These are phyloP conservation scores for Athripsodes cinereus DNA, from an alignment of 2,888 invertebrate species.

Conservation along the genomic window DNA sequence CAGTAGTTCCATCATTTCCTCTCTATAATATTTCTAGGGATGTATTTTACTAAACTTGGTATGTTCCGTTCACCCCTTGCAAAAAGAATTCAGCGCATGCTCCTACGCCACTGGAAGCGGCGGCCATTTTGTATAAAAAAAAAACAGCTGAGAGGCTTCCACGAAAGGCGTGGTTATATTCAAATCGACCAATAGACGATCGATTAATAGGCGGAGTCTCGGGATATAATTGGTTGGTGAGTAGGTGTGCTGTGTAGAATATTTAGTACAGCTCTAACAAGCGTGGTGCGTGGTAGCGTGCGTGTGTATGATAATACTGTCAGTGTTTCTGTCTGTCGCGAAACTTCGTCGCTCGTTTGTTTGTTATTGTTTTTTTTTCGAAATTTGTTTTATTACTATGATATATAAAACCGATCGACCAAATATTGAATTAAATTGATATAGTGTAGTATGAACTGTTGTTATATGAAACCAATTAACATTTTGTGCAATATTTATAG, in stretches of 20 bases:
- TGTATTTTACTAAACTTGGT: not conserved
- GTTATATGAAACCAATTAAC: too few species aligned
- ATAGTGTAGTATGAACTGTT: too few species aligned
- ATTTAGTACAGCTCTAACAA: constrained; percentile 12
- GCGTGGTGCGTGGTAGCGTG: not conserved
- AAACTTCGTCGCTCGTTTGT: not conserved
- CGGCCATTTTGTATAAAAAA: constrained; percentile 15
- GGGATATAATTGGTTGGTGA: constrained; percentile 6
- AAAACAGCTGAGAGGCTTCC: constrained; percentile 12
- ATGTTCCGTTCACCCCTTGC: not conserved
- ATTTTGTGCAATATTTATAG: too few species aligned
- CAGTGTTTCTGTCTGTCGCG: too few species aligned
- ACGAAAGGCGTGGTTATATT: constrained; percentile 5
- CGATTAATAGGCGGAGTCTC: constrained; percentile 5
- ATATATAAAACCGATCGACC: too few species aligned
- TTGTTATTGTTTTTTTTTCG: constrained; percentile 5
- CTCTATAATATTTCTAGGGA: not conserved
- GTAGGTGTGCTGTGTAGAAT: constrained; percentile 4
- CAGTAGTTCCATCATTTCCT: too few species aligned
- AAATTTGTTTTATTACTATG: too few species aligned
- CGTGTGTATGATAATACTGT: too few species aligned
- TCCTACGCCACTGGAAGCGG: not conserved
- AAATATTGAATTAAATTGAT: too few species aligned
- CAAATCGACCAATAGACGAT: constrained; percentile 9
- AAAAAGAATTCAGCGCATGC: constrained; percentile 1